phyloP scores from a whole-genome alignment of 2,113 vertebrate genomes.

The Tragelaphus scriptus region DNA sequence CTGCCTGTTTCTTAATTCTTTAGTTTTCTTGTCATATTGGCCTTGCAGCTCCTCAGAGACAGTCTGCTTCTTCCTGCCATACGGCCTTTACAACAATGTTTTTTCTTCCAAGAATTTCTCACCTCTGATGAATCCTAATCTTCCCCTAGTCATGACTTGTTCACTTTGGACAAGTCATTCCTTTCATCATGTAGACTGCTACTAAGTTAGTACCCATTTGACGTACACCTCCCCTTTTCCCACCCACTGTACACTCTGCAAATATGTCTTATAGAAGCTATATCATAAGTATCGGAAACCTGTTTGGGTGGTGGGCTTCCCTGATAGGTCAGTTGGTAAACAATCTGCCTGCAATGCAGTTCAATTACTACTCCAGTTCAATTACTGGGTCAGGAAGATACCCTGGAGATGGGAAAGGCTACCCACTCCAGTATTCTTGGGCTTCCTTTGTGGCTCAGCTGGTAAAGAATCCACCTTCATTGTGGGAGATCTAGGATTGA shows the following conservation, averaged over 20 bases:
- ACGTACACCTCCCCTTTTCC: accelerated
- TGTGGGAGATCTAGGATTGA: neutral
- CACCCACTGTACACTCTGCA: neutral
- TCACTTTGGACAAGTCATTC: neutral
- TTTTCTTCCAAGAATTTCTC: neutral
- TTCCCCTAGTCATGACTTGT: neutral
- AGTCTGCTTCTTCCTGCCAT: neutral
- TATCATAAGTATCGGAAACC: neutral
- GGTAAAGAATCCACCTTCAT: neutral
- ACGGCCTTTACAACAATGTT: neutral
- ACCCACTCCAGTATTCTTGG: neutral
- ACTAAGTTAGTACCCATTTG: neutral
- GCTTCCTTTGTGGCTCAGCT: neutral
- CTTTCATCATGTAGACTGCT: neutral
- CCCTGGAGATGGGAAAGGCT: neutral
- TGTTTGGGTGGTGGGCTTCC: neutral
- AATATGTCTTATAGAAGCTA: neutral
- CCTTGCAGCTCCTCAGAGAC: neutral
- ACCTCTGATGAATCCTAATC: neutral
- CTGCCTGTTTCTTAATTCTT: too few species aligned
- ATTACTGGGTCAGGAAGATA: neutral
- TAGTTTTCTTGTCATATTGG: accelerated
- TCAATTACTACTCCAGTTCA: neutral
- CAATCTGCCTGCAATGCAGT: neutral
- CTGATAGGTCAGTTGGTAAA: neutral